Evolutionary conservation across 2,888 invertebrate genomes (phyloP), one percentile per base, ranked within the genome.

Genomic region (Yponomeuta cagnagella): DNA sequence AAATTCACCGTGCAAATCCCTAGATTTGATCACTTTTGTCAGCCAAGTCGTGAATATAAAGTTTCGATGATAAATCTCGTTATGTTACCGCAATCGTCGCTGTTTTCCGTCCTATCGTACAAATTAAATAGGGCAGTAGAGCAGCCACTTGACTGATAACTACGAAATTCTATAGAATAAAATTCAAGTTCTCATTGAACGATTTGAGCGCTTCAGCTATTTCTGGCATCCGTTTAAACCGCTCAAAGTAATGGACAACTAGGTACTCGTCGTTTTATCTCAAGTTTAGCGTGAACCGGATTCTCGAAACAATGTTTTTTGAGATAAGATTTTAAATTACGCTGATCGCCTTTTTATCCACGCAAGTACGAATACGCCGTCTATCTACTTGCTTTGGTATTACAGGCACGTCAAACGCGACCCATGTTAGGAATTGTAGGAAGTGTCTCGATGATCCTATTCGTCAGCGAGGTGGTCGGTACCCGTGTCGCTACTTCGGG

Each of bases 111-210:
- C 30, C 33, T 67, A 67, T 67, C 67, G 67, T 33, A n/a, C 37
- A 67, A 33, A 33, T 65, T 67, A 67, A 37, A 67, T 67, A 12
- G 67, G 67, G 15, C 67, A 67, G 33, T 67, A 1, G 37, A 67
- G 15, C 67, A n/a, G 15, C 3, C 43, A 43, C 67, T 67, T 30
- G 33, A 67, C 67, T 67, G 67, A 67, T 58, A 58, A 58, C 52
- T 58, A 15, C 12, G 3, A 2, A 37, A 23, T 23, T 23, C 23
- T 23, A 23, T 23, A 23, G 23, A 43, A 67, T 67, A 67, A 67
- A 43, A 67, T 12, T 67, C 67, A 15, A 67, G 67, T 67, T 58
- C 15, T 58, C 15, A 58, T 58, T 58, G 15, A 58, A 58, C 12
- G 52, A 12, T 10, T 63, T 58, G 52, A 58, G 52, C 15, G 52